Conservation (phyloP, 2,888 invertebrate species). For the Drosophila leonis region DNA sequence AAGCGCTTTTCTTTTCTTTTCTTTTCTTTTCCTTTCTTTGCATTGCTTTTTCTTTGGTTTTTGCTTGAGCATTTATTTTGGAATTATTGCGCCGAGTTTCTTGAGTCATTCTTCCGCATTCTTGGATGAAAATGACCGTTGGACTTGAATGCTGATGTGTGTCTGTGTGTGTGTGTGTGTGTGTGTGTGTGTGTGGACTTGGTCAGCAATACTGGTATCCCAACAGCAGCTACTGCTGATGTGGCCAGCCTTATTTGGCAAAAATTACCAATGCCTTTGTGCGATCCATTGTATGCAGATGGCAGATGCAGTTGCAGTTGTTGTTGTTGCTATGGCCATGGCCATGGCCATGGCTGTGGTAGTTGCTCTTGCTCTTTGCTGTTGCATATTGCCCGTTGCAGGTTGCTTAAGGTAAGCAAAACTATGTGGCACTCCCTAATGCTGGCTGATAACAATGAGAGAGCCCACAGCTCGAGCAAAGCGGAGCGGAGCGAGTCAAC, state of each 20-base stretch:
- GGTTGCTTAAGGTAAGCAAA: constrained; percentile 28
- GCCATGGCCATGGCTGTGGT: constrained; percentile 1
- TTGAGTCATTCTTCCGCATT: constrained; percentile 83
- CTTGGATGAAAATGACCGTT: constrained; percentile 80
- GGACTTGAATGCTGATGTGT: constrained; percentile 48
- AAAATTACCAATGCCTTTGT: constrained; percentile 67
- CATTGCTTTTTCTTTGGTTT: constrained; percentile 14
- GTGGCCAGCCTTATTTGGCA: constrained; percentile 67
- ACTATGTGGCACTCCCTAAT: constrained; percentile 56
- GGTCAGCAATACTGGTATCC: constrained; percentile 10
- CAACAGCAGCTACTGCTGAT: constrained; percentile 35
- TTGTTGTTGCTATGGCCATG: constrained; percentile 46
- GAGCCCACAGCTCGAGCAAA: constrained; percentile 23
- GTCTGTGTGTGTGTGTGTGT: neutral
- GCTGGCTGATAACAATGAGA: constrained; percentile 52
- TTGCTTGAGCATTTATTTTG: constrained; percentile 81
- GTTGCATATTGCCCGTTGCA: neutral
- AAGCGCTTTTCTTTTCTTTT: constrained; percentile 56
- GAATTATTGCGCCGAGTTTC: constrained; percentile 80
- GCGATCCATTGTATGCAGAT: constrained; percentile 67
- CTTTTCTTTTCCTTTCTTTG: constrained; percentile 26
- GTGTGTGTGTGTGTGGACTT: neutral
- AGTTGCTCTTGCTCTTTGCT: constrained; percentile 11
- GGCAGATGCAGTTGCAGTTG: constrained; percentile 47
- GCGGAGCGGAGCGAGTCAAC: constrained; percentile 39